Conservation (phyloP, 2,113 vertebrate species). For the Hydropotes inermis region DNA sequence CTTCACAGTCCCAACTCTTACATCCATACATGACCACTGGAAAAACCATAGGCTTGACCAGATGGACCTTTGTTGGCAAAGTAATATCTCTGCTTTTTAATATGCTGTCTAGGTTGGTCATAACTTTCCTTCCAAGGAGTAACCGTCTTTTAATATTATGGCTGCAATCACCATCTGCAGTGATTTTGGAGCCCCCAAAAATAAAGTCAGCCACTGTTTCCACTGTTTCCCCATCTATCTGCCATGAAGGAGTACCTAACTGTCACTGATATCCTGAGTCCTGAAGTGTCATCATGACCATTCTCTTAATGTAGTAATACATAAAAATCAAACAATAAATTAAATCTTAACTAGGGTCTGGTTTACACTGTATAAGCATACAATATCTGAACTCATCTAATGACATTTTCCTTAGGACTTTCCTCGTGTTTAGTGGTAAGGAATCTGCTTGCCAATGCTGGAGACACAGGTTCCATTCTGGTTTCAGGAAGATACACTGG, state of each 20-base stretch:
- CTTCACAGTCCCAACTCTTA: no score
- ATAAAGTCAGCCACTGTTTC: no score
- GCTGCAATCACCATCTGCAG: no score
- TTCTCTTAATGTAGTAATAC: background rate
- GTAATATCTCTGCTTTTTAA: no score
- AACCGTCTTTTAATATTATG: no score
- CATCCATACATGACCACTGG: no score
- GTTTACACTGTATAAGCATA: background rate
- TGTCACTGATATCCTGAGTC: background rate
- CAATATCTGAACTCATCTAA: background rate
- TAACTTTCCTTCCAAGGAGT: no score
- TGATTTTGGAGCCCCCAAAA: no score
- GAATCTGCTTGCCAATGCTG: background rate
- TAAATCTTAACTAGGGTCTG: background rate
- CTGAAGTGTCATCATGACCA: background rate
- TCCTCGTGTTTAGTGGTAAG: background rate
- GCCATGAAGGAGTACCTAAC: background rate
- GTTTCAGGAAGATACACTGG: background rate
- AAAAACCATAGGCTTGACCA: no score
- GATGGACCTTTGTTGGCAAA: no score
- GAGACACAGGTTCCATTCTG: background rate
- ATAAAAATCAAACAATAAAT: background rate
- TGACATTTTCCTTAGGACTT: background rate
- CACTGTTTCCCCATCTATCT: no score
- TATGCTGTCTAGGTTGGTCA: no score